These are phyloP conservation scores for Apis florea DNA, from an alignment of 1,140 invertebrate genomes.

Conservation along the genomic window DNA sequence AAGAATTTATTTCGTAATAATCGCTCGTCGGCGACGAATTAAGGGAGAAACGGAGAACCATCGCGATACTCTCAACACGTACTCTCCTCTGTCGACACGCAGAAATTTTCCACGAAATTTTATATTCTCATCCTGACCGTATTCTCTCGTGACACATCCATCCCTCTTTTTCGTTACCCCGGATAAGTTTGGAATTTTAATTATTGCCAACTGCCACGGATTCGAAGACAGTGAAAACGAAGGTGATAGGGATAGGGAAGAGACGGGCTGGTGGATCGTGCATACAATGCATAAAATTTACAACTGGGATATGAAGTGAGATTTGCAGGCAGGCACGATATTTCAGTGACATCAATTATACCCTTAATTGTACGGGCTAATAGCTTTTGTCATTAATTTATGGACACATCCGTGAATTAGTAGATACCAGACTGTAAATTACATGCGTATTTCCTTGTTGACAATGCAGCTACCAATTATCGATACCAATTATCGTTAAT, in stretches of 20 bases:
- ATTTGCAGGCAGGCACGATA: not conserved
- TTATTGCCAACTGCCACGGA: not conserved
- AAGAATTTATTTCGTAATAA: no score
- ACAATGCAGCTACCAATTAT: not conserved
- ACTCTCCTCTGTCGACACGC: not conserved
- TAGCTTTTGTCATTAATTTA: conserved; percentile 4
- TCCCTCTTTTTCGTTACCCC: not conserved
- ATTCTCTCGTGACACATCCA: not conserved
- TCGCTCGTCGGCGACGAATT: no score
- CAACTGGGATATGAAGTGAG: not conserved
- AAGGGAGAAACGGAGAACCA: no score
- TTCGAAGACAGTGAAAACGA: not conserved
- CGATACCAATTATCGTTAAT: not conserved
- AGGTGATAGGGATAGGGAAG: not conserved
- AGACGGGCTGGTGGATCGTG: not conserved
- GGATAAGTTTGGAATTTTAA: conserved; percentile 16
- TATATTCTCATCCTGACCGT: conserved; percentile 22
- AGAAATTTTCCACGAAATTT: not conserved
- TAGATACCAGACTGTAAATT: not conserved
- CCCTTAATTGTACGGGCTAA: not conserved
- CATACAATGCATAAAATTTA: not conserved
- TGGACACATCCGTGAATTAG: not conserved
- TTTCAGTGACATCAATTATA: not conserved
- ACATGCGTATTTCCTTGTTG: not conserved
- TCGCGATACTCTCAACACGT: not conserved